Base-by-base conservation (phyloP, 2,888 invertebrate genomes). In the Himalopsyche japonica region DNA sequence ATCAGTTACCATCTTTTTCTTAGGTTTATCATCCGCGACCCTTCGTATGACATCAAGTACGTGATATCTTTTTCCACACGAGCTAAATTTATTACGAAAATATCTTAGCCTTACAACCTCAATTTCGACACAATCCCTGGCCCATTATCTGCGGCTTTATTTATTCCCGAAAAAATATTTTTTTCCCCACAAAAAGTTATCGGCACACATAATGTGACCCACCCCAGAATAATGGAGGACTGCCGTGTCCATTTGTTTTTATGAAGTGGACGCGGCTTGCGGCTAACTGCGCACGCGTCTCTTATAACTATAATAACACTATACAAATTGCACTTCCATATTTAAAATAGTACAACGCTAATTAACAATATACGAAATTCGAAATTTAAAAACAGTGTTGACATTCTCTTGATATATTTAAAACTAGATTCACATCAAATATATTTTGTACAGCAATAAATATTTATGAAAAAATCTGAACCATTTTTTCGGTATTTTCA, bases 211-310 rank as follows among this genome's bases (percentile, higher is more conserved):
- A 57, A 57, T 57, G 57, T 20, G 57, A 57, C 57, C 57, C 57
- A 57, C 57, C 57, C 57, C 57, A 57, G 20, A 57, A 20, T 57
- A 57, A 57, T 57, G 57, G 57, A 20, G 57, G 57, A 0, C 57
- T 57, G 57, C 20, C 57, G 76, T 80, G 82, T 84, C 84, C 80
- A 84, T 82, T 82, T 57, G 79, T 80, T 84, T 84, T 84, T 82
- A 82, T 82, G 82, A 80, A 82, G 77, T 82, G 84, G 84, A 34
- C 84, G 80, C 82, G 84, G 83, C 77, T 82, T 82, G 82, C 77
- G 64, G 79, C 43, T 80, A 82, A 84, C 82, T 80, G 80, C 80
- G 57, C 57, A 57, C 57, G 57, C 57, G 57, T 57, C 20, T 20
- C 20, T 7, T 57, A 20, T 57, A 57, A 57, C 57, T 57, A 57